These are phyloP conservation scores for Pseudobourletiella spinata DNA, from an alignment of 1,140 invertebrate genomes.

Conservation along the genomic window DNA sequence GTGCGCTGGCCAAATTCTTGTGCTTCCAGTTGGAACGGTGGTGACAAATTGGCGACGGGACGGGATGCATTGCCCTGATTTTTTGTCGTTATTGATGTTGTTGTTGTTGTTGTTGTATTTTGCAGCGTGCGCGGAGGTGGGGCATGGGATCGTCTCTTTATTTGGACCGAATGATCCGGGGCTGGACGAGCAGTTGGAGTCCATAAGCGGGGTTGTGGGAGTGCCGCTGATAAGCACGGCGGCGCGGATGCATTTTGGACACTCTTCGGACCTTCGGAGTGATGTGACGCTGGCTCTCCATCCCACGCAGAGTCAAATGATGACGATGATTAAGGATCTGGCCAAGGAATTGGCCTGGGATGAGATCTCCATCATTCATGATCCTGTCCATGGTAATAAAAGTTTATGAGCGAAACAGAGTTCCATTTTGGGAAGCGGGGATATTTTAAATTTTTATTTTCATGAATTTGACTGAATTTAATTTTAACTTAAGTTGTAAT, in stretches of 20 bases:
- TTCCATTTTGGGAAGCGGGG: neutral
- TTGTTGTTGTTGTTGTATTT: no score
- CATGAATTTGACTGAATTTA: neutral
- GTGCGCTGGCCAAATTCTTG: no score
- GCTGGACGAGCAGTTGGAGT: slow-evolving; percentile 26
- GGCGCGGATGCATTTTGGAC: slow-evolving; percentile 7
- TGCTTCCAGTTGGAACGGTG: no score
- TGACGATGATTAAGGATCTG: slow-evolving; percentile 29
- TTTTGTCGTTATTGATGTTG: no score
- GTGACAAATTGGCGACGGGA: no score
- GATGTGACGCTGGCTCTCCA: slow-evolving; percentile 29
- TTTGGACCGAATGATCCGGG: slow-evolving; percentile 32
- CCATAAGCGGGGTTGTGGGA: slow-evolving; percentile 27
- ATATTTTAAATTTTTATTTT: neutral
- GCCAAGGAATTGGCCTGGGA: slow-evolving; percentile 31
- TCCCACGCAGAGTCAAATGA: slow-evolving; percentile 30
- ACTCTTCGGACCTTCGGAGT: neutral
- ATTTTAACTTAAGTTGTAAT: neutral
- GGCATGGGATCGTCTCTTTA: slow-evolving; percentile 27
- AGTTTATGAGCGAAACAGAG: no score
- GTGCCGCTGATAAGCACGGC: slow-evolving; percentile 33
- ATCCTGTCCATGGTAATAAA: slow-evolving; percentile 33
- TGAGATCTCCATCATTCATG: slow-evolving; percentile 34
- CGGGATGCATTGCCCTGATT: no score
- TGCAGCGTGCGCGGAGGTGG: slow-evolving; percentile 31